phyloP scores from a whole-genome alignment of 2,888 invertebrate genomes.

The Sabatieria punctata region DNA sequence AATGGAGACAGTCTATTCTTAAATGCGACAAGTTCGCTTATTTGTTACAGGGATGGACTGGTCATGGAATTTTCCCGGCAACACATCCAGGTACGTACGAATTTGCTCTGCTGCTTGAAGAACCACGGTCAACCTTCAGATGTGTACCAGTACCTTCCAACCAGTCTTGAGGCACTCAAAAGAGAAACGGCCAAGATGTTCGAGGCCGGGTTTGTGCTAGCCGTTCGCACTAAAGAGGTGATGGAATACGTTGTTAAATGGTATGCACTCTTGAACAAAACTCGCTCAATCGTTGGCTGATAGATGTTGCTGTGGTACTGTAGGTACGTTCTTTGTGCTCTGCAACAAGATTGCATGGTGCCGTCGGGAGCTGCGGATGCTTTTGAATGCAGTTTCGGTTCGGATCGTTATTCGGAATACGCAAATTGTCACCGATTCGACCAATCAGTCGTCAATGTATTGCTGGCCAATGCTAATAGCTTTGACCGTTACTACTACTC shows the following conservation, averaged over 20 bases:
- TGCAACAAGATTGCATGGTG: conserved; percentile 30
- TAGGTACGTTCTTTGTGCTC: conserved; percentile 28
- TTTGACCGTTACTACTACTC: conserved; percentile 24
- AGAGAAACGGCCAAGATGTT: conserved; percentile 15
- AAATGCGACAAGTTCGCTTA: conserved; percentile 14
- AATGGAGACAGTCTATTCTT: conserved; percentile 11
- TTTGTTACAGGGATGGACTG: conserved; percentile 17
- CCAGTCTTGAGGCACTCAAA: conserved; percentile 19
- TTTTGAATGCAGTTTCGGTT: no score
- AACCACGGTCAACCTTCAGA: conserved; percentile 8
- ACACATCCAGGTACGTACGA: conserved; percentile 16
- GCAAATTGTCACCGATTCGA: conserved; percentile 31
- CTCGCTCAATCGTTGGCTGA: neutral
- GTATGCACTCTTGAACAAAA: conserved; percentile 1
- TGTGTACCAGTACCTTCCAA: conserved; percentile 27
- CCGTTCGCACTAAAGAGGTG: conserved; percentile 4
- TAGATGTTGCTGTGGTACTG: neutral
- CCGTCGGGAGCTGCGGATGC: conserved; percentile 17
- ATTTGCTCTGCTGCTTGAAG: neutral
- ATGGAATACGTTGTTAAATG: conserved; percentile 26
- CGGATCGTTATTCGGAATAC: no score
- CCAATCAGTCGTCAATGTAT: conserved; percentile 33
- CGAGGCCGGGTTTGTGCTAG: conserved; percentile 19
- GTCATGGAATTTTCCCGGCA: conserved; percentile 18
- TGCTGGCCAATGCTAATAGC: conserved; percentile 30